Evolutionary conservation across 2,113 vertebrate genomes (phyloP).

Genomic region (Steatornis caripensis): DNA sequence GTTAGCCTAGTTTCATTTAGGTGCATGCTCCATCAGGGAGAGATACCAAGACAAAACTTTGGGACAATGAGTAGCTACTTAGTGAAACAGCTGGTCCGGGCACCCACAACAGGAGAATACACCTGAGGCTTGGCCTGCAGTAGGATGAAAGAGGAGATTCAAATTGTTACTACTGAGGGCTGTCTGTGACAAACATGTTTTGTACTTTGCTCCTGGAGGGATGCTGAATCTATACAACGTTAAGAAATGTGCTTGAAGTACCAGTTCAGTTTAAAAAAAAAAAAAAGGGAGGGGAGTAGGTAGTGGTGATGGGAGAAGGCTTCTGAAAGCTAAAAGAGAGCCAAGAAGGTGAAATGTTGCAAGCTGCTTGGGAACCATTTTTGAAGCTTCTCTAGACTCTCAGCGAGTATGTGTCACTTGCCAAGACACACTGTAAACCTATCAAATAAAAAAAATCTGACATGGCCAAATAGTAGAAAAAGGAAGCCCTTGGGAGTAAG

Average conservation of each 20-base stretch:
- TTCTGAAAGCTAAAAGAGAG: not conserved
- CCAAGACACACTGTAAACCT: not conserved
- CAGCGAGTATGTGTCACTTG: not conserved
- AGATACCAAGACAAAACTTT: not conserved
- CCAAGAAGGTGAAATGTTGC: not conserved
- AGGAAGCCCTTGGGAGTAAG: not conserved
- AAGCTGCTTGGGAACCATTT: not conserved
- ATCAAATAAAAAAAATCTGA: not conserved
- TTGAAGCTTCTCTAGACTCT: not conserved
- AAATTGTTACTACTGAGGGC: fast-evolving
- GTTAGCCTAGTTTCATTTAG: not conserved
- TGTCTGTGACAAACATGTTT: not conserved
- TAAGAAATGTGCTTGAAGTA: not conserved
- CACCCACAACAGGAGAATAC: not conserved
- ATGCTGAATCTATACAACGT: not conserved
- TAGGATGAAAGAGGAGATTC: not conserved
- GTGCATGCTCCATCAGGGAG: not conserved
- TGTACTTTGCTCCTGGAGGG: not conserved
- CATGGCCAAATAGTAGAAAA: not conserved
- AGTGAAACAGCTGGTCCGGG: not conserved
- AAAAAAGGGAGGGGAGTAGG: fast-evolving
- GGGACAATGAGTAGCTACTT: not conserved
- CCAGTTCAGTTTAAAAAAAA: not conserved
- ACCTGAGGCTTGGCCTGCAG: fast-evolving
- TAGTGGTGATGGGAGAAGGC: not conserved